Evolutionary conservation across 2,797 vertebrate genomes (phyloP), one percentile per base, ranked within the genome.

Genomic region (Anas bernieri): DNA sequence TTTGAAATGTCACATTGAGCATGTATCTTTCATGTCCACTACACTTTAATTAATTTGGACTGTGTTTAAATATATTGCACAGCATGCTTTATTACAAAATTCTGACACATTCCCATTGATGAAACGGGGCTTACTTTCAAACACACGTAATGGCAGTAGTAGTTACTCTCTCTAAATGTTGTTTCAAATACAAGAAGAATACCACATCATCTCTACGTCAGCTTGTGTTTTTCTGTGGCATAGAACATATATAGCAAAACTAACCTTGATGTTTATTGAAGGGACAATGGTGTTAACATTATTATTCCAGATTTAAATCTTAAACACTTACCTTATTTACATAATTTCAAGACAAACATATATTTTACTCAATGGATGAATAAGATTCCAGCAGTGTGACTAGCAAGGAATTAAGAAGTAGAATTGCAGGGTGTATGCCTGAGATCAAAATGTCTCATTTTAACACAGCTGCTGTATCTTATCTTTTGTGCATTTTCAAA

Each of bases 281-380:
- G 86, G 88, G 91, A 94, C 62, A 68, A 66, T 18, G 78, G 84
- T 59, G 88, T 85, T 94, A 95, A 77, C 68, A 62, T 95, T 91
- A 85, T 96, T 88, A 92, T 95, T 94, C 90, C 90, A 94, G 88
- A 83, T 94, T 91, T 95, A 93, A 96, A 94, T 93, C 96, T 97
- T 95, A 96, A 96, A 83, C 94, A 95, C 88, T 93, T 90, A 94
- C 91, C 91, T 93, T 88, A 96, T 96, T 96, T 96, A 94, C 92
- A 94, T 96, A 94, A 95, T 94, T 93, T 73, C 63, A 94, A 92
- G 91, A 93, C 70, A 96, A 97, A 94, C 82, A 94, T 92, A 93
- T 93, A 92, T 94, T 97, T 94, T 94, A 75, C 79, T 95, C 94
- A 92, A 93, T 83, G 76, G 89, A 78, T 92, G 88, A 96, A 85